These are phyloP conservation scores for Acinonyx jubatus DNA, from an alignment of 2,113 vertebrate genomes.

Conservation along the genomic window DNA sequence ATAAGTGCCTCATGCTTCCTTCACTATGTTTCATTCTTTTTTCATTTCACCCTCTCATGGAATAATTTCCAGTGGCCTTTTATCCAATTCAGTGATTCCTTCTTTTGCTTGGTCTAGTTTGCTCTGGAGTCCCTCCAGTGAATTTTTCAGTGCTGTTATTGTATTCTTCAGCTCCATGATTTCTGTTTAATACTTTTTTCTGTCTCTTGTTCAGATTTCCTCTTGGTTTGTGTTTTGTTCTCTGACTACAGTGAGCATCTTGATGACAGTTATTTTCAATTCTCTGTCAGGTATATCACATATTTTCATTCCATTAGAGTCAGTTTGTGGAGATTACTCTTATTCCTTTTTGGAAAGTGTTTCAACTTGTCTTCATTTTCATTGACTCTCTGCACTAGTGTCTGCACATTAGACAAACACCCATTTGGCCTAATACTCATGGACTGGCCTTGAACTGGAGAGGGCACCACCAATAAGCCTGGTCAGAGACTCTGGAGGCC, in stretches of 20 bases:
- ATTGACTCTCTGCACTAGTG: not conserved
- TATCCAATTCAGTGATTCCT: not conserved
- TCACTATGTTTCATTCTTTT: not conserved
- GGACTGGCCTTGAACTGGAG: too few species aligned
- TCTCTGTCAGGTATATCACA: not conserved
- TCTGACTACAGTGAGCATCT: not conserved
- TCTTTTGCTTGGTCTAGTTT: not conserved
- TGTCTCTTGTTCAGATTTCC: not conserved
- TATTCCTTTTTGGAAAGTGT: not conserved
- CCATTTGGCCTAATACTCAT: not conserved
- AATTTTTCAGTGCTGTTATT: not conserved
- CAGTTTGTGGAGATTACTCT: not conserved
- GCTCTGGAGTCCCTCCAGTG: too few species aligned
- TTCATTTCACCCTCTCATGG: not conserved
- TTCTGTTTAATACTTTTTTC: not conserved
- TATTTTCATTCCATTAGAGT: not conserved
- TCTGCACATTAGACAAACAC: not conserved
- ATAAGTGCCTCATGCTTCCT: not conserved
- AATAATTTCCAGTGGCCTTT: not conserved
- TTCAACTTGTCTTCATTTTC: not conserved
- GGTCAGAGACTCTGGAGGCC: not conserved
- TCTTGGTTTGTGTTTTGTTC: not conserved
- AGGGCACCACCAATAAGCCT: not conserved
- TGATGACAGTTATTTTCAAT: not conserved
- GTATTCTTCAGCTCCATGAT: not conserved